These are phyloP conservation scores for Chlorocebus sabaeus DNA, from an alignment of 2,113 vertebrate species.

Conservation along the genomic window DNA sequence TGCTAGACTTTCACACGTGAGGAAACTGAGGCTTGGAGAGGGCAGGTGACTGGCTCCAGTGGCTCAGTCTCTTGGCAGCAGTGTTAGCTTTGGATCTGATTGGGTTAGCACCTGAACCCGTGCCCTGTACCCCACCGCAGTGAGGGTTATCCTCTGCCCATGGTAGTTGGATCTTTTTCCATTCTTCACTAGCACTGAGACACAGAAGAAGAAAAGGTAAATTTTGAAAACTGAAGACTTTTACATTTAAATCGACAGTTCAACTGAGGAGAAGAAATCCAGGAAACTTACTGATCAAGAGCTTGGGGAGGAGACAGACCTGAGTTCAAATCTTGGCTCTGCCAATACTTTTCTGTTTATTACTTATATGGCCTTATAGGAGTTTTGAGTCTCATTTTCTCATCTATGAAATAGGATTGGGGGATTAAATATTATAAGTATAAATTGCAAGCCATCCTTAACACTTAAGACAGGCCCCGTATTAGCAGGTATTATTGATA, in stretches of 20 bases:
- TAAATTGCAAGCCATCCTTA: too few species aligned
- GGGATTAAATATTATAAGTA: background rate
- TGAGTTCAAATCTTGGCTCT: background rate
- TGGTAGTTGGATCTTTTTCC: background rate
- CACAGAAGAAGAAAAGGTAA: background rate
- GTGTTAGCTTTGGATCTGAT: rapidly evolving
- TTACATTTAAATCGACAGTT: background rate
- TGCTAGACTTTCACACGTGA: background rate
- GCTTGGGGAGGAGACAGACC: background rate
- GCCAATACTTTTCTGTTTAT: background rate
- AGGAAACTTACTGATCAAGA: background rate
- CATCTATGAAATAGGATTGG: background rate
- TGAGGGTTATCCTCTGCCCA: background rate
- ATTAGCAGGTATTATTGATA: background rate
- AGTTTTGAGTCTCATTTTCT: background rate
- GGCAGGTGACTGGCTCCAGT: background rate
- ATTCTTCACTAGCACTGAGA: background rate
- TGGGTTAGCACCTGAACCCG: background rate
- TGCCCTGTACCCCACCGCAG: rapidly evolving
- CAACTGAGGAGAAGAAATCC: background rate
- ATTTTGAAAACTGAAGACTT: background rate
- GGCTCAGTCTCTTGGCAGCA: background rate
- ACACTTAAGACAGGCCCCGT: rapidly evolving
- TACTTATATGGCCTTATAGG: background rate
- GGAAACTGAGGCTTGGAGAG: background rate